Conservation (phyloP, 2,888 invertebrate species). For the Hypena proboscidalis region DNA sequence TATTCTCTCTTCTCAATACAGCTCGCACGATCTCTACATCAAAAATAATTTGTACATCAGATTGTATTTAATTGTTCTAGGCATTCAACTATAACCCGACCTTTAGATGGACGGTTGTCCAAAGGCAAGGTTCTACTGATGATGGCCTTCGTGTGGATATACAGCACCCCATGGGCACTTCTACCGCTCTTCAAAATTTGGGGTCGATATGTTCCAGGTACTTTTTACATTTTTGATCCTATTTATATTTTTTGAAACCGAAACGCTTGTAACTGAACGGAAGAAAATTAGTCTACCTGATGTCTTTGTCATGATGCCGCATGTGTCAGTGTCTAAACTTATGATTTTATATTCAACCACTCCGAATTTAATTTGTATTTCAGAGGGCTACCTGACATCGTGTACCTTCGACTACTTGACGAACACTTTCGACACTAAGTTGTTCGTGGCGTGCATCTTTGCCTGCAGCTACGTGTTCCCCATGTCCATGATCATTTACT, state of each 20-base stretch:
- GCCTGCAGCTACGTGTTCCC: slow-evolving; percentile 91
- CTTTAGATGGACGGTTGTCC: slow-evolving; percentile 92
- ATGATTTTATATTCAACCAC: slow-evolving; percentile 1
- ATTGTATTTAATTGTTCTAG: slow-evolving; percentile 62
- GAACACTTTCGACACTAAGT: slow-evolving; percentile 90
- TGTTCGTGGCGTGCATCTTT: slow-evolving; percentile 92
- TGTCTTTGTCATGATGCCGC: too few relatives aligned
- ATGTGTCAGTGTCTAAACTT: too few relatives aligned
- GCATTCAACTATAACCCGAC: slow-evolving; percentile 90
- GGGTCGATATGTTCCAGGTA: slow-evolving; percentile 94
- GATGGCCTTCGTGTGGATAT: slow-evolving; percentile 90
- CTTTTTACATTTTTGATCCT: slow-evolving; percentile 1
- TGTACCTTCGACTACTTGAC: slow-evolving; percentile 94
- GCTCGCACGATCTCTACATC: too few relatives aligned
- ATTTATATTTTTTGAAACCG: slow-evolving; percentile 15
- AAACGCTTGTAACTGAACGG: too few relatives aligned
- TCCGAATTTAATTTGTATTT: slow-evolving; percentile 32
- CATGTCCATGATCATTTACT: slow-evolving; percentile 91
- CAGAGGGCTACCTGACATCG: slow-evolving; percentile 96
- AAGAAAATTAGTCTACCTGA: too few relatives aligned
- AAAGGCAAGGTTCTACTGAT: slow-evolving; percentile 92
- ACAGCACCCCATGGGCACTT: slow-evolving; percentile 92
- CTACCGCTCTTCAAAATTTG: slow-evolving; percentile 93
- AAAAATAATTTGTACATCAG: too few relatives aligned
- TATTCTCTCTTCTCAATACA: too few relatives aligned